A percentile compares a stretch with the other conserved stretches of the same genome.
These are phyloP conservation scores for Lepus oiostolus DNA, from an alignment of 2,797 vertebrate species.

Conservation along the genomic window DNA sequence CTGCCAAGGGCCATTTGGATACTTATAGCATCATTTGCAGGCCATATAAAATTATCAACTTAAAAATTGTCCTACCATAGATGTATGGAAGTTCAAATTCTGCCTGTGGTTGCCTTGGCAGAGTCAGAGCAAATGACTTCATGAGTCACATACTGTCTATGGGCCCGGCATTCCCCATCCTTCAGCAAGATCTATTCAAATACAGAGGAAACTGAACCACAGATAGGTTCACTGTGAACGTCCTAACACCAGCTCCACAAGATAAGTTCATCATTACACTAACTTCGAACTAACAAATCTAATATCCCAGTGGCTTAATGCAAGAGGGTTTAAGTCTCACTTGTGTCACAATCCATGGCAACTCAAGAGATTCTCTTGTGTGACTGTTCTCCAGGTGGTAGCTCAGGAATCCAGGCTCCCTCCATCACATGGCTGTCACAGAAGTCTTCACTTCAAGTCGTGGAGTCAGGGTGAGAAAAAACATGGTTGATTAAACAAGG, in stretches of 20 bases:
- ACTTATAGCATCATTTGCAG: too few species aligned
- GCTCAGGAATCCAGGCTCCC: neutral
- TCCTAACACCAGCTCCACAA: neutral
- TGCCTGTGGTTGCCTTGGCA: too few species aligned
- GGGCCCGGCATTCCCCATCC: too few species aligned
- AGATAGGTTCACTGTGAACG: neutral
- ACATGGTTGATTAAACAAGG: neutral
- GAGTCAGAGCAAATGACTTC: too few species aligned
- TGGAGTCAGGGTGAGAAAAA: neutral
- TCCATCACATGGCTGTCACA: neutral
- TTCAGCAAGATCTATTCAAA: neutral
- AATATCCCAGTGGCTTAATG: neutral
- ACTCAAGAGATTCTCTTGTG: neutral
- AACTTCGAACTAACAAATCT: conserved; percentile 9
- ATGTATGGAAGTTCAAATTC: too few species aligned
- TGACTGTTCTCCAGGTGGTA: neutral
- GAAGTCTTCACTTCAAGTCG: neutral
- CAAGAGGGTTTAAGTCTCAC: neutral
- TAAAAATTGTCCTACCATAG: too few species aligned
- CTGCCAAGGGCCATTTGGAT: too few species aligned
- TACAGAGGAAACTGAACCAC: neutral
- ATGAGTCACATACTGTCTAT: too few species aligned
- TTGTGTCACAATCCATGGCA: neutral
- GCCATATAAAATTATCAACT: too few species aligned
- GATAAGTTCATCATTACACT: neutral